phyloP scores from a whole-genome alignment of 1,140 invertebrate genomes.

The Neoseiulus cucumeris region DNA sequence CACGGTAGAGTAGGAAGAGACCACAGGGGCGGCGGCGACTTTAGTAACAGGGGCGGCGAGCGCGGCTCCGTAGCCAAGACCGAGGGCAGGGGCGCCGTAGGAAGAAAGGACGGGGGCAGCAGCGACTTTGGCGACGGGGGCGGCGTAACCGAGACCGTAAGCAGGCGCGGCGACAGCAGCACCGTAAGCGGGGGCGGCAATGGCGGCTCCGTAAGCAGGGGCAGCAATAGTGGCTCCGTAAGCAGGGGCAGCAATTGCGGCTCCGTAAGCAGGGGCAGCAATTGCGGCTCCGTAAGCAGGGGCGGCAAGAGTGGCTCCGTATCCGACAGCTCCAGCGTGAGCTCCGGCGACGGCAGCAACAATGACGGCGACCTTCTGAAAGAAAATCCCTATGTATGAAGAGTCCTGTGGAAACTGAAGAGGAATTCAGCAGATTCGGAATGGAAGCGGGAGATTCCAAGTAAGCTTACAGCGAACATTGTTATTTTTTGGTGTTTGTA shows the following conservation, averaged over 20 bases:
- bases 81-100: not conserved
- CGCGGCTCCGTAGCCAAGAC: not conserved
- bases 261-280: not conserved
- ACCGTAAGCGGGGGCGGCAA: not conserved
- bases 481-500: no score
- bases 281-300: not conserved
- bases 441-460: no score
- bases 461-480: no score
- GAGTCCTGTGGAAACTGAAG: no score
- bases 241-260: not conserved
- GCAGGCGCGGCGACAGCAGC: not conserved
- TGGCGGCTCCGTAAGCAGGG: not conserved
- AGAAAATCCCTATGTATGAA: not conserved
- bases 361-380: slow-evolving; percentile 1
- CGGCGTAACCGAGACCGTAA: not conserved
- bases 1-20: not conserved
- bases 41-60: slow-evolving; percentile 1
- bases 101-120: not conserved
- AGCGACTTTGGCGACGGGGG: not conserved
- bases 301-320: not conserved
- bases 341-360: not conserved
- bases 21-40: not conserved
- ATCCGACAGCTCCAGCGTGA: not conserved
- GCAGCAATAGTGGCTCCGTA: not conserved
- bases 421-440: no score